phyloP scores from a whole-genome alignment of 2,113 vertebrate species.

The Kryptolebias marmoratus region DNA sequence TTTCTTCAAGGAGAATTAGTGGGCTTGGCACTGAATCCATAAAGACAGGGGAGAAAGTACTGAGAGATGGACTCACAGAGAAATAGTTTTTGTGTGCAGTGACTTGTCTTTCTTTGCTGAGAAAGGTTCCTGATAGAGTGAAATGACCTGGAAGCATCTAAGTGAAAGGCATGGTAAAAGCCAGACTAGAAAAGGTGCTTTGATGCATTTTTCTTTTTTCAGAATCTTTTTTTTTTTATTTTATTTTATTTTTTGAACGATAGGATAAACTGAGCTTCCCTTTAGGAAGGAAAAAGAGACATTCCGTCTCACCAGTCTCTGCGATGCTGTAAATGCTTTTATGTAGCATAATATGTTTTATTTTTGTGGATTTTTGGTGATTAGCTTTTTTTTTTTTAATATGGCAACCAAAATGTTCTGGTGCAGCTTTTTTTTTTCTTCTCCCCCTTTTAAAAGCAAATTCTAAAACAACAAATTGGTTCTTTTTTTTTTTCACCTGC shows the following conservation, averaged over 20 bases:
- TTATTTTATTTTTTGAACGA: no score
- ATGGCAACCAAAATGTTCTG: no score
- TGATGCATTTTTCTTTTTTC: not conserved
- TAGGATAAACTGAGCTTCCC: not conserved
- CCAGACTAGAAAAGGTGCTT: not conserved
- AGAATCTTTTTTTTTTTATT: no score
- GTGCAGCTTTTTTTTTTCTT: no score
- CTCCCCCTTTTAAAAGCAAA: no score
- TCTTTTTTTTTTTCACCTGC: no score
- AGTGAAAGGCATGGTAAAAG: not conserved
- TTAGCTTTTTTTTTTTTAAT: no score
- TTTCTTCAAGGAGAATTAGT: not conserved
- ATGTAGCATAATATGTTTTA: no score
- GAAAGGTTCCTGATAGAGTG: not conserved
- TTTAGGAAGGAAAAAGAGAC: not conserved
- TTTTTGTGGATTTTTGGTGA: no score
- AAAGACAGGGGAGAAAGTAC: not conserved
- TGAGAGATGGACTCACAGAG: conserved; percentile 1
- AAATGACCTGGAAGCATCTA: not conserved
- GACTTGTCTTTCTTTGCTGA: not conserved
- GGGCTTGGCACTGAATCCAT: not conserved
- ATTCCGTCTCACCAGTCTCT: not conserved
- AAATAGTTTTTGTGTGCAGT: no score
- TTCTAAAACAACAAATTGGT: no score
- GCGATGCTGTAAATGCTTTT: not conserved